Evolutionary conservation across 2,888 invertebrate genomes (phyloP).

Genomic region (Protonemura montana): DNA sequence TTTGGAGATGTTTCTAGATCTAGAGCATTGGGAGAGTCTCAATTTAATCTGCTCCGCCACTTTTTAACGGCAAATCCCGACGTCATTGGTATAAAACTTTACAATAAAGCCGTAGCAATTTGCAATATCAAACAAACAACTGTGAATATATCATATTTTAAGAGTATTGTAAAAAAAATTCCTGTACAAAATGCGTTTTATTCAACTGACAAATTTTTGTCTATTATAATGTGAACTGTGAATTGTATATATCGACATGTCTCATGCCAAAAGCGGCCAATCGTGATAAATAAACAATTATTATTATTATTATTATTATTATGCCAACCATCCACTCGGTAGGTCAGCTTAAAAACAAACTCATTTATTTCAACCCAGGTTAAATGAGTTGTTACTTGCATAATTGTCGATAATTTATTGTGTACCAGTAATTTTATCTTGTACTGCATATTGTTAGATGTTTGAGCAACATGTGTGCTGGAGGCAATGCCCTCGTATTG

Average conservation of each 20-base stretch:
- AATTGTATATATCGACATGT: too few species aligned
- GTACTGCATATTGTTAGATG: slow-evolving; percentile 8
- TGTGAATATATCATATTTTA: too few species aligned
- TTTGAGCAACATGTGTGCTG: neutral
- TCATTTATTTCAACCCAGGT: neutral
- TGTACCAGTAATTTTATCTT: neutral
- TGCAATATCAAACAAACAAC: too few species aligned
- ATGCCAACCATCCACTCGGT: neutral
- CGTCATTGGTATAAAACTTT: too few species aligned
- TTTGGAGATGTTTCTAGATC: neutral
- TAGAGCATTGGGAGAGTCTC: neutral
- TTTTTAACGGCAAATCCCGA: too few species aligned
- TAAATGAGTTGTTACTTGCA: neutral
- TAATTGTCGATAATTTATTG: neutral
- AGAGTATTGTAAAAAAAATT: too few species aligned
- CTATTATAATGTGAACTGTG: too few species aligned
- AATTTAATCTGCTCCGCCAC: neutral
- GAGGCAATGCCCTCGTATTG: slow-evolving; percentile 30
- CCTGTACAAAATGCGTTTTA: too few species aligned
- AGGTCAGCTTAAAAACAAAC: neutral
- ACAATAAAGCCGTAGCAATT: too few species aligned
- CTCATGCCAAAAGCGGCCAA: too few species aligned
- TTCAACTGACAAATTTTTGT: too few species aligned
- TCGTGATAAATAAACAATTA: too few species aligned
- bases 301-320: neutral